phyloP scores from a whole-genome alignment of 2,888 invertebrate species.

The Andrena praecox region DNA sequence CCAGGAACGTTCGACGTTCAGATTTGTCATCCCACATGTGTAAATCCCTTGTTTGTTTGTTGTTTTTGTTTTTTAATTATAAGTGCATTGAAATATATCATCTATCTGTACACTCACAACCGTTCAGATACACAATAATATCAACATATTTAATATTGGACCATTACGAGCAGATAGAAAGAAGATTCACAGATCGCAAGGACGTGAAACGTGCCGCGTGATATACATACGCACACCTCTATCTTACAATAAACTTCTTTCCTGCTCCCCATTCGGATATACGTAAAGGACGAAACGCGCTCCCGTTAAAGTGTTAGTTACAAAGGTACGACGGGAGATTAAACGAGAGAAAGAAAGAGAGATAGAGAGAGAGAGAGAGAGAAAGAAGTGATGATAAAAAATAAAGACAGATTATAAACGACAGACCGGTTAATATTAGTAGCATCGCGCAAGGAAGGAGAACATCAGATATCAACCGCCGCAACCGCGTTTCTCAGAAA shows the following conservation, averaged over 20 bases:
- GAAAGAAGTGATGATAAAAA: constrained; percentile 13
- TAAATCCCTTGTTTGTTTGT: constrained; percentile 47
- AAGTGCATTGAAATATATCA: constrained; percentile 78
- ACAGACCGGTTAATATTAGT: constrained; percentile 46
- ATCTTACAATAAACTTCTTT: constrained; percentile 34
- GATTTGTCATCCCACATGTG: constrained; percentile 63
- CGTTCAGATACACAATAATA: constrained; percentile 83
- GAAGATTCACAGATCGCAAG: constrained; percentile 38
- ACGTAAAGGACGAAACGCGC: constrained; percentile 21
- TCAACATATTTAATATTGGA: constrained; percentile 83
- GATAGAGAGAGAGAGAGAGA: too few relatives aligned
- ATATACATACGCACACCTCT: constrained; percentile 42
- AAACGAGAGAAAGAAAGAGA: background rate
- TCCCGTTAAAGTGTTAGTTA: constrained; percentile 46
- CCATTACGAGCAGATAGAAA: constrained; percentile 63
- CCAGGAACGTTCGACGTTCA: constrained; percentile 39
- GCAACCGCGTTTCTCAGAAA: constrained; percentile 72
- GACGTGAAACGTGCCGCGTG: constrained; percentile 38
- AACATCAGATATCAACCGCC: constrained; percentile 58
- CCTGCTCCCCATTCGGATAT: background rate
- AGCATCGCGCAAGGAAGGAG: constrained; percentile 65
- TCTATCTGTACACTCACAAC: constrained; percentile 83
- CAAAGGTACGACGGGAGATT: constrained; percentile 13
- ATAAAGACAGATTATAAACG: constrained; percentile 47
- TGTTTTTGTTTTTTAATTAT: constrained; percentile 61